Evolutionary conservation across 1,140 invertebrate genomes (phyloP).

Genomic region (Geopemphigus sp.): DNA sequence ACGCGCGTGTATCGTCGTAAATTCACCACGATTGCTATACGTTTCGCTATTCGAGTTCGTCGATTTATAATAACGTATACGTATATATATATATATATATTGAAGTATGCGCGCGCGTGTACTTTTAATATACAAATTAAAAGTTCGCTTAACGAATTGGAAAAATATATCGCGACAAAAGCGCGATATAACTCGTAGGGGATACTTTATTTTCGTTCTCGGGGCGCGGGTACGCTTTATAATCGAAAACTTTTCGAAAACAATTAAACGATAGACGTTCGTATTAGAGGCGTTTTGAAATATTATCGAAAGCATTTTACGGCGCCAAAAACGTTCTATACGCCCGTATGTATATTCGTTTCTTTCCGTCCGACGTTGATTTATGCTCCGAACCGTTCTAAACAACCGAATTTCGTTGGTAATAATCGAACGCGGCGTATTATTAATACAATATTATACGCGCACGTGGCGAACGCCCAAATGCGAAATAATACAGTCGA

Average conservation of each 20-base stretch:
- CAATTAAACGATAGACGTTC: not conserved
- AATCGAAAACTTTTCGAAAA: not conserved
- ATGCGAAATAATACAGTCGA: too few relatives aligned
- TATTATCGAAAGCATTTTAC: not conserved
- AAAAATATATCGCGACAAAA: constrained; percentile 14
- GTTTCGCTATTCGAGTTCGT: constrained; percentile 13
- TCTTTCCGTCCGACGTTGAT: too few relatives aligned
- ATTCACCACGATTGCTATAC: not conserved
- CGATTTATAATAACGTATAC: not conserved
- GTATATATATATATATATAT: too few relatives aligned
- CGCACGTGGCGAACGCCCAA: too few relatives aligned
- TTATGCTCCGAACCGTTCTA: too few relatives aligned
- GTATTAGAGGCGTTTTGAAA: not conserved
- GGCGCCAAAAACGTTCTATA: not conserved
- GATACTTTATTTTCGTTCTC: not conserved
- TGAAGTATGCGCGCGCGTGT: not conserved
- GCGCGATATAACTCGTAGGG: not conserved
- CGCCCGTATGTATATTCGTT: too few relatives aligned
- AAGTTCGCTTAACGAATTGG: constrained; percentile 14
- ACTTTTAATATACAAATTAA: constrained; percentile 5
- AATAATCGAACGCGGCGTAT: too few relatives aligned
- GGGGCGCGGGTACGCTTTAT: not conserved
- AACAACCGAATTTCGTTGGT: too few relatives aligned
- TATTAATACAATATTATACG: too few relatives aligned
- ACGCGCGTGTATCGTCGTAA: not conserved